Evolutionary conservation across 2,888 invertebrate species (phyloP).

Genomic region (Meiosimyza decipiens): DNA sequence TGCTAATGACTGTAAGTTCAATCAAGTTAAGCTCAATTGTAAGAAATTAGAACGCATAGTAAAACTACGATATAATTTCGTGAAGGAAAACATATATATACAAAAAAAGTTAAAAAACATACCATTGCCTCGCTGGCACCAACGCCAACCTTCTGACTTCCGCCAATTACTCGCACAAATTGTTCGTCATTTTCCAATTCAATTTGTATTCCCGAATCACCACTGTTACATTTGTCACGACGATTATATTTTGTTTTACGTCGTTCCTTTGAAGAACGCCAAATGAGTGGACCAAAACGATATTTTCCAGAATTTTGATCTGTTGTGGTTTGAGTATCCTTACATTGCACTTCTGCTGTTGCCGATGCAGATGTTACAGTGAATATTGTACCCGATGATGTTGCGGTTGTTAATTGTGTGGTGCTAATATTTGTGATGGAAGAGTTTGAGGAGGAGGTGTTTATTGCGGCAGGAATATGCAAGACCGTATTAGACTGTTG

Average conservation of each 20-base stretch:
- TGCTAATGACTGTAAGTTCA: too few species aligned
- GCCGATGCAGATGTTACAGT: constrained; percentile 16
- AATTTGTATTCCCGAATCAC: constrained; percentile 80
- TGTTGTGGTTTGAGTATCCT: constrained; percentile 31
- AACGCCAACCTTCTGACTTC: constrained; percentile 24
- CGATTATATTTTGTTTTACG: constrained; percentile 77
- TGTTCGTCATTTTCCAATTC: constrained; percentile 69
- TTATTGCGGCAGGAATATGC: constrained; percentile 30
- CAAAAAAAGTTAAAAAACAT: neutral
- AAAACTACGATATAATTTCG: too few species aligned
- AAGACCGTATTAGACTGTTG: constrained; percentile 16
- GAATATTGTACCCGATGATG: constrained; percentile 21
- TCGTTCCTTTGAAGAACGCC: constrained; percentile 78
- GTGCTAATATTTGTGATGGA: constrained; percentile 39
- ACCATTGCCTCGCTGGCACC: constrained; percentile 27
- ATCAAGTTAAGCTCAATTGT: too few species aligned
- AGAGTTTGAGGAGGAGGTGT: constrained; percentile 44
- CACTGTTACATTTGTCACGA: constrained; percentile 79
- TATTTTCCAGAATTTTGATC: constrained; percentile 52
- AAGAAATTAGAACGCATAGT: too few species aligned
- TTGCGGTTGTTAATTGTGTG: constrained; percentile 8
- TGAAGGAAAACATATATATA: too few species aligned
- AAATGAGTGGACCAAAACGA: constrained; percentile 78
- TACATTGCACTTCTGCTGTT: constrained; percentile 34
- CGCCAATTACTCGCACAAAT: constrained; percentile 50